Evolutionary conservation across 2,113 vertebrate genomes (phyloP), one percentile per base, ranked within the genome.

Genomic region (Nibea coibor): DNA sequence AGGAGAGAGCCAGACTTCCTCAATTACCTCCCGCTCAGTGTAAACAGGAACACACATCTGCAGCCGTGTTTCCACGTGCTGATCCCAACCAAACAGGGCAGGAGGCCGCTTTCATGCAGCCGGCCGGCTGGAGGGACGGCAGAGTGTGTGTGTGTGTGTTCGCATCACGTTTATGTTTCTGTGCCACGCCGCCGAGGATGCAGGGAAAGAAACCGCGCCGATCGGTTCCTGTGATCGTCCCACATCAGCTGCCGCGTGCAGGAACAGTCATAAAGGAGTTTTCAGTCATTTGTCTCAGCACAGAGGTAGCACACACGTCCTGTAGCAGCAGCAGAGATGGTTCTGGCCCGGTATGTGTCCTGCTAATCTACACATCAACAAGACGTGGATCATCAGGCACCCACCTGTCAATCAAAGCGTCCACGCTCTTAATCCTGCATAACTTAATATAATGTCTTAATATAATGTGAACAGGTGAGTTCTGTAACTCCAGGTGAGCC

Each of bases 21-120:
- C 87, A 92, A 87, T 92, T 91, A 91, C 80, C 84, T 84, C 85
- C 83, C 12, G 75, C 72, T 84, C 77, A 70, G 72, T 74, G 86
- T 89, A 90, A 93, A 90, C 89, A 92, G 79, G 78, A 90, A 87
- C 87, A 83, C 78, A 84, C 88, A 78, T 86, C 83, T 75, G 80
- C 22, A 54, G 72, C 72, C 48, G 84, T n/a, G 74, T 81, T 65
- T 84, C 82, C 83, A 62, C 79, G 63, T 9, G 2, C 50, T 78
- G 72, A 68, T 75, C 77, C 72, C 48, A 72, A 82, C 53, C 75
- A 72, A 76, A 79, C 59, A 45, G 73, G 86, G 76, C 45, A 35
- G 78, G 66, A 78, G 42, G 57, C 64, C 0, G 19, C 47, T 70
- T 76, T 63, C 62, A 54, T 63, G 53, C 22, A 24, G 45, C 56